Evolutionary conservation across 2,888 invertebrate genomes (phyloP).

Genomic region (Rhagonycha fulva): DNA sequence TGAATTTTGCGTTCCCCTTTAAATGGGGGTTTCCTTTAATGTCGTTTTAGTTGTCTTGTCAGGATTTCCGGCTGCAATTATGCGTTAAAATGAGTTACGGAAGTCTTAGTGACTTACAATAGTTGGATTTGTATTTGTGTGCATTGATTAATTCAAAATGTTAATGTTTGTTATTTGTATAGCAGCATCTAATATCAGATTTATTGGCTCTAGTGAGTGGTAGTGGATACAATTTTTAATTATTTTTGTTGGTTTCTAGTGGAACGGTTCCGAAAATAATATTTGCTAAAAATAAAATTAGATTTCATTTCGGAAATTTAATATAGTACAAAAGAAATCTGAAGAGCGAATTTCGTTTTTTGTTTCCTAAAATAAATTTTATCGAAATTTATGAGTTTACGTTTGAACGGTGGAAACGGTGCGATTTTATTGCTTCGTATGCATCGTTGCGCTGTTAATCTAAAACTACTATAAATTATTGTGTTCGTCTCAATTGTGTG

Average conservation of each 20-base stretch:
- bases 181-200: neutral
- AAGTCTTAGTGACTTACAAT: neutral
- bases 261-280: neutral
- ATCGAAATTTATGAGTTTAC: neutral
- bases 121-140: neutral
- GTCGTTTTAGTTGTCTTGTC: conserved; percentile 7
- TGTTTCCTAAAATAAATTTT: neutral
- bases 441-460: too few relatives aligned
- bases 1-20: neutral
- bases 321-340: neutral
- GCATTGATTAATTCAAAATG: neutral
- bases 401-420: neutral
- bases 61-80: conserved; percentile 15
- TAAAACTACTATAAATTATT: too few relatives aligned
- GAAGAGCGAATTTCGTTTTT: too few relatives aligned
- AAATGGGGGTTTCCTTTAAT: neutral
- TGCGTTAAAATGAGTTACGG: conserved; percentile 7
- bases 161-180: neutral
- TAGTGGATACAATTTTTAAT: neutral
- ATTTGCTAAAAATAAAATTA: neutral
- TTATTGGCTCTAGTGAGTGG: neutral
- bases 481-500: neutral
- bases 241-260: neutral
- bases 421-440: too few relatives aligned
- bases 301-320: neutral